phyloP scores from a whole-genome alignment of 2,797 vertebrate genomes.

The Anguilla anguilla region DNA sequence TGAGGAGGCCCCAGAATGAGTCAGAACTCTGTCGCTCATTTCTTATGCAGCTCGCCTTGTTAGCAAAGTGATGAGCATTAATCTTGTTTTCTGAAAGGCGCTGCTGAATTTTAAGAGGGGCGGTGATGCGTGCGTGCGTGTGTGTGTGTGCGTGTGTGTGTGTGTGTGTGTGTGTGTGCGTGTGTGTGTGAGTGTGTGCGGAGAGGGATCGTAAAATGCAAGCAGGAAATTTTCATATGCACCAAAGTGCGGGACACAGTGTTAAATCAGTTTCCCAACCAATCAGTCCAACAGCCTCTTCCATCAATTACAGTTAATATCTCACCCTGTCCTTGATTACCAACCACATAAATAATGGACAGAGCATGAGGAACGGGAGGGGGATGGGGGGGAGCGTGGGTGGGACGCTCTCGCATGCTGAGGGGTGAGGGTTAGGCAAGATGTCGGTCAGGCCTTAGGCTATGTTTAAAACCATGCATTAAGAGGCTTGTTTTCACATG shows the following conservation, averaged over 20 bases:
- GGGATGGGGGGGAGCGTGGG: not conserved
- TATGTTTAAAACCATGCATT: not conserved
- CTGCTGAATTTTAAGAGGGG: conserved; percentile 52
- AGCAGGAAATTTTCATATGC: conserved; percentile 32
- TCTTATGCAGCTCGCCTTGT: conserved; percentile 52
- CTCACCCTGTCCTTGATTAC: not conserved
- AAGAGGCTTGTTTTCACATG: not conserved
- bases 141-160: too few species aligned
- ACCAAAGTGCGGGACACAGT: conserved; percentile 9
- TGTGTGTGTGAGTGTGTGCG: conserved; percentile 23
- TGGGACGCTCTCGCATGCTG: not conserved
- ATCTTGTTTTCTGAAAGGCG: conserved; percentile 62
- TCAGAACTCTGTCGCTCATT: conserved; percentile 44
- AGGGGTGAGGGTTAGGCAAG: not conserved
- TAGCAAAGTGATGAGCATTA: conserved; percentile 65
- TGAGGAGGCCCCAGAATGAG: conserved; percentile 39
- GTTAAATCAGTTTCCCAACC: conserved; percentile 30
- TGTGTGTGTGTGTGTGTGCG: conserved; percentile 24
- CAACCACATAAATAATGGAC: conserved; percentile 1
- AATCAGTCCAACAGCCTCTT: conserved; percentile 26
- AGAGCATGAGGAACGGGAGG: not conserved
- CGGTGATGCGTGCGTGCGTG: not conserved
- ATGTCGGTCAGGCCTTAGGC: too few species aligned
- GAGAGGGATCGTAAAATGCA: not conserved
- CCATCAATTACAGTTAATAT: conserved; percentile 1